Conservation (phyloP, 2,888 invertebrate species). For the Phyto melanocephala region DNA sequence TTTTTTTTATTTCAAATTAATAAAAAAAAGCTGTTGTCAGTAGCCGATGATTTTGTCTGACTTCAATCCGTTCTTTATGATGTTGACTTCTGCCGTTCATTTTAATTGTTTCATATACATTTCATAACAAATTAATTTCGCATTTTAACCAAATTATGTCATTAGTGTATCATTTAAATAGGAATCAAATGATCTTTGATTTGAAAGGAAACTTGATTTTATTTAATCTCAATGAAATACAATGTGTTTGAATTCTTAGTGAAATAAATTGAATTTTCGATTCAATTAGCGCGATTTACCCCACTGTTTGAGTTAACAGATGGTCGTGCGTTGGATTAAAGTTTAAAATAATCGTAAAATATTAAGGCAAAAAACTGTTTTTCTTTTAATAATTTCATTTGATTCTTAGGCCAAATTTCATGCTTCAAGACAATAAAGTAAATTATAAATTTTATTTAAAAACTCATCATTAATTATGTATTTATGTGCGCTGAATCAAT, state of each 20-base stretch:
- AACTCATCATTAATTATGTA: too few species aligned
- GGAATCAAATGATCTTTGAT: constrained; percentile 42
- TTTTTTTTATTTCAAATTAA: neutral
- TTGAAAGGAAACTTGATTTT: constrained; percentile 32
- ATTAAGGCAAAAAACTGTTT: neutral
- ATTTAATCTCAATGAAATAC: neutral
- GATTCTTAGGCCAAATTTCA: neutral
- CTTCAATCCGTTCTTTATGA: constrained; percentile 27
- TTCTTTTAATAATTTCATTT: neutral
- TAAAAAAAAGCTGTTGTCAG: constrained; percentile 46
- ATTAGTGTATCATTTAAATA: constrained; percentile 61
- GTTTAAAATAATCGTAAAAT: neutral
- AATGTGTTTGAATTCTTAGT: neutral
- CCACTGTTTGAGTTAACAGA: neutral
- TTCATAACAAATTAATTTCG: constrained; percentile 65
- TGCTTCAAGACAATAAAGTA: neutral
- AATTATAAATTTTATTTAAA: too few species aligned
- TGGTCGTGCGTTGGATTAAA: neutral
- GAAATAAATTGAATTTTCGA: constrained; percentile 10
- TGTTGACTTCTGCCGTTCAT: constrained; percentile 10
- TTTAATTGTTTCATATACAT: constrained; percentile 49
- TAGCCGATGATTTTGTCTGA: constrained; percentile 24
- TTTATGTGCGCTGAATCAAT: too few species aligned
- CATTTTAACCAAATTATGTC: constrained; percentile 65
- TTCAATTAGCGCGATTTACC: constrained; percentile 17